phyloP scores from a whole-genome alignment of 2,797 vertebrate species.

The Hephaestus fuliginosus region DNA sequence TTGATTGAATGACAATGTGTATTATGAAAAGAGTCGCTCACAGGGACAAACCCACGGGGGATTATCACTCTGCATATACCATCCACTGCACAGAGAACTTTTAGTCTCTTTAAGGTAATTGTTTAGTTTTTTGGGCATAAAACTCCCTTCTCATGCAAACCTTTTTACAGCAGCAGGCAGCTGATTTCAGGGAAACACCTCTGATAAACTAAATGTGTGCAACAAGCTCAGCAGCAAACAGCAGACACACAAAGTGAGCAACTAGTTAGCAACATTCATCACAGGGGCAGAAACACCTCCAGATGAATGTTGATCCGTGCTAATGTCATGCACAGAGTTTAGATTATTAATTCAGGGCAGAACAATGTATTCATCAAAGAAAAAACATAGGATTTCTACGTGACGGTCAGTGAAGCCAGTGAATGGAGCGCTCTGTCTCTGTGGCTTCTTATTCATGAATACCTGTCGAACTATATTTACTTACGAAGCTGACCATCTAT shows the following conservation, averaged over 20 bases:
- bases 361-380: not conserved
- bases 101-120: too few relatives aligned
- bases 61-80: too few relatives aligned
- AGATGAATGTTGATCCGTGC: too few relatives aligned
- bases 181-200: not conserved
- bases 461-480: not conserved
- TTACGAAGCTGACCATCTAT: not conserved
- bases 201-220: not conserved
- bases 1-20: not conserved
- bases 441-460: constrained; percentile 9
- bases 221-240: too few relatives aligned
- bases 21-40: not conserved
- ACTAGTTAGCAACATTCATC: not conserved
- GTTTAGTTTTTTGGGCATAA: too few relatives aligned
- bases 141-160: too few relatives aligned
- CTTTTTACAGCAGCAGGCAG: not conserved
- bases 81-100: not conserved
- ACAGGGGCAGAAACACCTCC: not conserved
- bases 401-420: not conserved
- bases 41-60: too few relatives aligned
- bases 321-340: not conserved
- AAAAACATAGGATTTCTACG: not conserved
- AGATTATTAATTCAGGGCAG: too few relatives aligned
- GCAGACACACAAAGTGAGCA: too few relatives aligned
- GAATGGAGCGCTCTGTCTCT: not conserved